These are phyloP conservation scores for Sphinx pinastri DNA, from an alignment of 2,888 invertebrate species.

Conservation along the genomic window DNA sequence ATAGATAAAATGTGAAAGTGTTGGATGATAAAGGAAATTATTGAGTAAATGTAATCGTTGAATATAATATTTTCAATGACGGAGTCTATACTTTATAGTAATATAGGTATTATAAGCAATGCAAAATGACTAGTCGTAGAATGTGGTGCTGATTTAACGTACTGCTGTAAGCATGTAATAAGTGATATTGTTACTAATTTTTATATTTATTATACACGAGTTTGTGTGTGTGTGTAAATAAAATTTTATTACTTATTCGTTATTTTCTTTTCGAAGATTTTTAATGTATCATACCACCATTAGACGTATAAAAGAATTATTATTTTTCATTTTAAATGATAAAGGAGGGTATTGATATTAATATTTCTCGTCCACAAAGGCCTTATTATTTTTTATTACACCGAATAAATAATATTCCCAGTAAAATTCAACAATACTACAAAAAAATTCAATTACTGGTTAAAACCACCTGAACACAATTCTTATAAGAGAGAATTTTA, in stretches of 20 bases:
- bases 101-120: slow-evolving; percentile 21
- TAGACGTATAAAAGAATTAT: slow-evolving; percentile 21
- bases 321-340: slow-evolving; percentile 14
- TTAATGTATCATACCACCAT: no score
- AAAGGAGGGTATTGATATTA: no score
- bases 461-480: not conserved
- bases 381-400: no score
- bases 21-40: slow-evolving; percentile 5
- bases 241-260: slow-evolving; percentile 47
- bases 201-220: slow-evolving; percentile 43
- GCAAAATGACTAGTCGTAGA: slow-evolving; percentile 27
- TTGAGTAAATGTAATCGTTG: slow-evolving; percentile 23
- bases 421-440: slow-evolving; percentile 19
- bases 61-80: not conserved
- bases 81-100: slow-evolving; percentile 2
- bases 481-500: slow-evolving; percentile 12
- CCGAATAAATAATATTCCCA: no score
- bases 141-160: slow-evolving; percentile 42
- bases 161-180: slow-evolving; percentile 39
- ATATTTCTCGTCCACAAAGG: no score
- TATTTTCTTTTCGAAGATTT: not conserved
- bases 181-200: slow-evolving; percentile 38
- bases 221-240: slow-evolving; percentile 64
- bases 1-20: slow-evolving; percentile 51
- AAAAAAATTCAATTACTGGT: slow-evolving; percentile 1